Evolutionary conservation across 2,113 vertebrate genomes (phyloP).

Genomic region (Spheniscus mendiculus): DNA sequence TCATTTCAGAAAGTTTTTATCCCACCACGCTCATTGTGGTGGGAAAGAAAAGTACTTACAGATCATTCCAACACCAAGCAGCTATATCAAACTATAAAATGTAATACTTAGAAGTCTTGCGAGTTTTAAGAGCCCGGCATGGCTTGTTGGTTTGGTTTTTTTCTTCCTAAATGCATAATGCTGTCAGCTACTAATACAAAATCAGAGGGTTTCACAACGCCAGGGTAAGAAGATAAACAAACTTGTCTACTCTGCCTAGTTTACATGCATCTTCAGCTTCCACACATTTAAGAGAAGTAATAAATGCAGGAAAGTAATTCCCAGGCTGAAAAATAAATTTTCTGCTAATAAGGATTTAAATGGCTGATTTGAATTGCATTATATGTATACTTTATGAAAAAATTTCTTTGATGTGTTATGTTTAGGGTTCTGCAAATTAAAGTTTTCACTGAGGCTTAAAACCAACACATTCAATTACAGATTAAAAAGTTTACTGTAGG

Average conservation of each 20-base stretch:
- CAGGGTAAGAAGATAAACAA: neutral
- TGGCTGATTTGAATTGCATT: conserved; percentile 9
- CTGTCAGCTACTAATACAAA: neutral
- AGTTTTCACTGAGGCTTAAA: conserved; percentile 53
- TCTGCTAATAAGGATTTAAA: conserved; percentile 25
- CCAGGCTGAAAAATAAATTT: neutral
- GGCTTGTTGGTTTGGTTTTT: neutral
- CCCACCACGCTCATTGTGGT: neutral
- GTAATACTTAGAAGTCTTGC: neutral
- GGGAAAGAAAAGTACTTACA: neutral
- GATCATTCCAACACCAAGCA: neutral
- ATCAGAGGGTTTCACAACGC: neutral
- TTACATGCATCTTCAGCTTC: neutral
- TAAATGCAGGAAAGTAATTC: neutral
- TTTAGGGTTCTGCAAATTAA: neutral
- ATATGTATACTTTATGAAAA: neutral
- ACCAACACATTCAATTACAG: conserved; percentile 30
- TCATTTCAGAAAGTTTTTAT: neutral
- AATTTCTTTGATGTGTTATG: conserved; percentile 17
- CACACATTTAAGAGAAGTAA: neutral
- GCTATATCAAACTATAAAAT: neutral
- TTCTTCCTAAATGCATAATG: neutral
- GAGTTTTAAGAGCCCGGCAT: neutral
- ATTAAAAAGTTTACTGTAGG: conserved; percentile 17
- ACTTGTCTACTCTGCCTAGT: neutral